These are phyloP conservation scores for Drosophila lutescens DNA, from an alignment of 2,888 invertebrate species.

Conservation along the genomic window DNA sequence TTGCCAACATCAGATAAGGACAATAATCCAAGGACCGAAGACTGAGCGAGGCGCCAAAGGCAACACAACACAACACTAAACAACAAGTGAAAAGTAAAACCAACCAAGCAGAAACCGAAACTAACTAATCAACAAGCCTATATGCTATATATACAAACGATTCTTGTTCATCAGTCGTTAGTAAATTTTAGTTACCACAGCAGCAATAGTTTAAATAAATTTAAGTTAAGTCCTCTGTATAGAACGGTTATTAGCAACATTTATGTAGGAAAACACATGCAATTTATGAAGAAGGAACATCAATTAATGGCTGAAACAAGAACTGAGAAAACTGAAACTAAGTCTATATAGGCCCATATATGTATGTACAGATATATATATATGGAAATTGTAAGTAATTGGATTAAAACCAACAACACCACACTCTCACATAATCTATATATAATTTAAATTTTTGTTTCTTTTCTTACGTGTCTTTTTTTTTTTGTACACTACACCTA, in stretches of 20 bases:
- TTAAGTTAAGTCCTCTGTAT: constrained; percentile 22
- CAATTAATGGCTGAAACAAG: constrained; percentile 13
- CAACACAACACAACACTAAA: constrained; percentile 39
- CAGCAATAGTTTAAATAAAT: constrained; percentile 27
- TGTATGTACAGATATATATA: not conserved
- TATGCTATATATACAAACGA: constrained; percentile 6
- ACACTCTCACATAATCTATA: not conserved
- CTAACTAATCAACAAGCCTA: constrained; percentile 12
- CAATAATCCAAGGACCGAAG: constrained; percentile 31
- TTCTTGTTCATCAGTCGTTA: constrained; percentile 9
- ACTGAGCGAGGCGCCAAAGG: constrained; percentile 72
- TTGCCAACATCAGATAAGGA: constrained; percentile 91
- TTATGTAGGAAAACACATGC: constrained; percentile 9
- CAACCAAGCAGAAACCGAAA: constrained; percentile 37
- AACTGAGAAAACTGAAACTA: constrained; percentile 22
- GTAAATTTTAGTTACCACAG: constrained; percentile 6
- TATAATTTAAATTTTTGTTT: constrained; percentile 6
- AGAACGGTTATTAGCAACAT: constrained; percentile 26
- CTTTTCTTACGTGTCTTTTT: constrained; percentile 11
- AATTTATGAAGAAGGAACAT: not conserved
- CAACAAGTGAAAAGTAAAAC: constrained; percentile 6
- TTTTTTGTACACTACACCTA: constrained; percentile 14
- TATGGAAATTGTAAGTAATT: constrained; percentile 12
- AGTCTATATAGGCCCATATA: constrained; percentile 23
- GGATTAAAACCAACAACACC: constrained; percentile 3